phyloP scores from a whole-genome alignment of 2,888 invertebrate genomes.

The Axea sp. region DNA sequence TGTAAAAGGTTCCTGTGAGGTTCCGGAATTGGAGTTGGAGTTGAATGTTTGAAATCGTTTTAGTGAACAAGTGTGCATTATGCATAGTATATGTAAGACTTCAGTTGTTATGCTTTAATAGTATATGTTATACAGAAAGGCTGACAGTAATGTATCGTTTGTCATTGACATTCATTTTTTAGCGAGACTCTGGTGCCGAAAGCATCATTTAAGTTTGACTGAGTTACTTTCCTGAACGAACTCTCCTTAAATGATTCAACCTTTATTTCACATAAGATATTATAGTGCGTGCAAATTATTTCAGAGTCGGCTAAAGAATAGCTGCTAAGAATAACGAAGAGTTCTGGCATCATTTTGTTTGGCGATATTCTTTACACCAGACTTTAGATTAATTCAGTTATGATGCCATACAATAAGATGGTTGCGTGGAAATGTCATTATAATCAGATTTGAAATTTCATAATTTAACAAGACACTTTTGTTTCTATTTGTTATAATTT shows the following conservation, averaged over 20 bases:
- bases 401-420: no score
- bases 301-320: background rate
- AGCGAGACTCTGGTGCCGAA: constrained; percentile 21
- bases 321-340: background rate
- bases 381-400: no score
- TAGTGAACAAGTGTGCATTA: constrained; percentile 27
- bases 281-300: constrained; percentile 3
- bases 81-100: constrained; percentile 37
- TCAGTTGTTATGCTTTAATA: constrained; percentile 30
- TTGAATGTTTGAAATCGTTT: constrained; percentile 16
- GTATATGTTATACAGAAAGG: constrained; percentile 24
- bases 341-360: background rate
- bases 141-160: constrained; percentile 49
- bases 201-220: constrained; percentile 41
- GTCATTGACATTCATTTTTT: constrained; percentile 49
- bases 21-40: no score
- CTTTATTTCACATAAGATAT: constrained; percentile 3
- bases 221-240: constrained; percentile 33
- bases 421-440: no score
- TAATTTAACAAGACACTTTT: no score
- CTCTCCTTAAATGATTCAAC: constrained; percentile 14
- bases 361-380: no score
- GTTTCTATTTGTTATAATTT: background rate
- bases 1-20: no score
- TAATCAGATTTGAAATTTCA: no score